These are phyloP conservation scores for Schizopygopsis pylzovi DNA, from an alignment of 2,797 vertebrate genomes.

Conservation along the genomic window DNA sequence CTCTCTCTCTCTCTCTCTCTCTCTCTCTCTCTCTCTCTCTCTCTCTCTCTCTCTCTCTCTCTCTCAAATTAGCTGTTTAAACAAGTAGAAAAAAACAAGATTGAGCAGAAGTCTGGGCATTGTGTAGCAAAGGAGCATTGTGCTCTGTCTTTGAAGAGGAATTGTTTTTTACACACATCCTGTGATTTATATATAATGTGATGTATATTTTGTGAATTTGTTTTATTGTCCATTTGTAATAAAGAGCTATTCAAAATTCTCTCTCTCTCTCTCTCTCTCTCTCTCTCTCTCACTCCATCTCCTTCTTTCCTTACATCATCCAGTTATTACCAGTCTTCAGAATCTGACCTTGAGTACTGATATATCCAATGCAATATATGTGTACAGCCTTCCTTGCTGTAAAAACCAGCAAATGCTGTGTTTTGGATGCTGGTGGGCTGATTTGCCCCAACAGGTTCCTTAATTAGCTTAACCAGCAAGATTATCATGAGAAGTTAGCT, in stretches of 20 bases:
- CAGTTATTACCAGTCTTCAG: not conserved
- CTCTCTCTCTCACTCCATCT: not conserved
- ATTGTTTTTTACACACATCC: too few relatives aligned
- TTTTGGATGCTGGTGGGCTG: not conserved
- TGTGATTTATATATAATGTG: too few relatives aligned
- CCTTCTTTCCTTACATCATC: not conserved
- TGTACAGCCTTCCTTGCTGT: not conserved
- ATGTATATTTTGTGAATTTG: too few relatives aligned
- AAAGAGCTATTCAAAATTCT: not conserved
- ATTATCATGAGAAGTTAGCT: not conserved
- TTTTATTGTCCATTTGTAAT: too few relatives aligned
- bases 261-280: not conserved
- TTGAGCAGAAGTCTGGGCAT: too few relatives aligned
- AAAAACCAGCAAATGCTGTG: not conserved
- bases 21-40: slow-evolving; percentile 4
- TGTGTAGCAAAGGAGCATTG: too few relatives aligned
- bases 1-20: not conserved
- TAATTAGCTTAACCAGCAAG: slow-evolving; percentile 4
- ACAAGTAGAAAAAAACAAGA: too few relatives aligned
- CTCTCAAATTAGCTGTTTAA: not conserved
- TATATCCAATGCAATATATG: not conserved
- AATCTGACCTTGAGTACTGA: slow-evolving; percentile 24
- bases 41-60: not conserved
- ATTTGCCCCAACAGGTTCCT: not conserved
- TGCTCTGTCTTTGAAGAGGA: too few relatives aligned